Evolutionary conservation across 2,113 vertebrate species (phyloP).

Genomic region (Peromyscus leucopus): DNA sequence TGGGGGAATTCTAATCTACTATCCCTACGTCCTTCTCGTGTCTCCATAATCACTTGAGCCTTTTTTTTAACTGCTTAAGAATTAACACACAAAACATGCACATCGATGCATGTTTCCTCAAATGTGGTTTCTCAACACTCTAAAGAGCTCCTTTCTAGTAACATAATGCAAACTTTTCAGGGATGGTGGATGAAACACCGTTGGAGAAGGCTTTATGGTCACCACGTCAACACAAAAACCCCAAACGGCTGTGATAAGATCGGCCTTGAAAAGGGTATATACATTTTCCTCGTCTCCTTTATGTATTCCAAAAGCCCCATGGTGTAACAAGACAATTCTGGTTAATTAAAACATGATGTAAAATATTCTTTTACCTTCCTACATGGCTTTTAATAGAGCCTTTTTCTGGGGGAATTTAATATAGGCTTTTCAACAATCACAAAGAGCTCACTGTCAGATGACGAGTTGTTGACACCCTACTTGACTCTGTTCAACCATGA

Average conservation of each 20-base stretch:
- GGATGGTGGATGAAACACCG: background rate
- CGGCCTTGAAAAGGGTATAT: background rate
- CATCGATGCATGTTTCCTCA: background rate
- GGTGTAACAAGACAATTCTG: constrained; percentile 37
- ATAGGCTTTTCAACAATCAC: constrained; percentile 75
- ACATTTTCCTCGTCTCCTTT: background rate
- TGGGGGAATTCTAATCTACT: background rate
- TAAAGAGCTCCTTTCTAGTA: background rate
- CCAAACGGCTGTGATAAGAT: constrained; percentile 11
- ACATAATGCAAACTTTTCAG: background rate
- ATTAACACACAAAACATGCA: background rate
- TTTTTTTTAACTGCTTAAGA: background rate
- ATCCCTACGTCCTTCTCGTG: background rate
- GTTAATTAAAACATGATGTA: constrained; percentile 67
- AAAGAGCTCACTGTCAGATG: constrained; percentile 69
- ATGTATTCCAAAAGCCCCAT: background rate
- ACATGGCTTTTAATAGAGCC: constrained; percentile 71
- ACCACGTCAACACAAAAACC: constrained; percentile 15
- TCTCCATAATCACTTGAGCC: background rate
- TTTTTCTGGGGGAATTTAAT: constrained; percentile 67
- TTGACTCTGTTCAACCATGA: constrained; percentile 68
- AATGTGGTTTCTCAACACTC: background rate
- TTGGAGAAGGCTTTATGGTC: background rate
- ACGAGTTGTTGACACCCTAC: constrained; percentile 64
- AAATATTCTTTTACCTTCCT: constrained; percentile 70